Percentiles rank a stretch among this genome's conserved stretches.
These are phyloP conservation scores for Colletes collaris DNA, from an alignment of 2,888 invertebrate species.

Conservation along the genomic window DNA sequence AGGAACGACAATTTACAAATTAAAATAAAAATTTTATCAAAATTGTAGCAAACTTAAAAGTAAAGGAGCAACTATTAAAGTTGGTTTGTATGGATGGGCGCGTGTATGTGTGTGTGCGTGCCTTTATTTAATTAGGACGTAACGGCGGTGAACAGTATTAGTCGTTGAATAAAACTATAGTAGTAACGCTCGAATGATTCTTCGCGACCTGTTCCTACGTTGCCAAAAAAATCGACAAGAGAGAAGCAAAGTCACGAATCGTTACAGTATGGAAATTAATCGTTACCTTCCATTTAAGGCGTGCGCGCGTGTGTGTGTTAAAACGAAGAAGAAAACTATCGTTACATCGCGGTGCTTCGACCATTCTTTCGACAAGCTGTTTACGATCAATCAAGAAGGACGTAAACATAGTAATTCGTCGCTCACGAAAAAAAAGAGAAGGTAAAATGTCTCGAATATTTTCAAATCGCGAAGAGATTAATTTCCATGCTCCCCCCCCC, in stretches of 20 bases:
- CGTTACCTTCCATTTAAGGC: constrained; percentile 24
- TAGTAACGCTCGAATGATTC: background rate
- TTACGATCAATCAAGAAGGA: constrained; percentile 42
- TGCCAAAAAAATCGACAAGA: background rate
- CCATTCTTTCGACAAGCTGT: constrained; percentile 40
- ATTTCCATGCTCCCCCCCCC: constrained; percentile 21
- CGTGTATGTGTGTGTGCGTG: background rate
- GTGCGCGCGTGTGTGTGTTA: constrained; percentile 54
- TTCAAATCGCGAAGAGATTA: constrained; percentile 37
- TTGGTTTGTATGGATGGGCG: background rate
- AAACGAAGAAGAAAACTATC: constrained; percentile 15
- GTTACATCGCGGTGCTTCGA: constrained; percentile 19
- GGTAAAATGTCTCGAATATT: constrained; percentile 11
- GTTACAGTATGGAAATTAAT: constrained; percentile 10
- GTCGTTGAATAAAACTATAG: background rate
- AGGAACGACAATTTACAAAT: background rate
- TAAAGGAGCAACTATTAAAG: background rate
- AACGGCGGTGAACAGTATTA: background rate
- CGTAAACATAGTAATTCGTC: constrained; percentile 13
- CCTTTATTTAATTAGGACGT: background rate
- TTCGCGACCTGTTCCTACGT: constrained; percentile 34
- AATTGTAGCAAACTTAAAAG: background rate
- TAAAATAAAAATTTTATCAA: background rate
- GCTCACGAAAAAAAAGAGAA: background rate
- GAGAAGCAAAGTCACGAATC: constrained; percentile 7